These are phyloP conservation scores for Alosa sapidissima DNA, from an alignment of 2,797 vertebrate species.

Conservation along the genomic window DNA sequence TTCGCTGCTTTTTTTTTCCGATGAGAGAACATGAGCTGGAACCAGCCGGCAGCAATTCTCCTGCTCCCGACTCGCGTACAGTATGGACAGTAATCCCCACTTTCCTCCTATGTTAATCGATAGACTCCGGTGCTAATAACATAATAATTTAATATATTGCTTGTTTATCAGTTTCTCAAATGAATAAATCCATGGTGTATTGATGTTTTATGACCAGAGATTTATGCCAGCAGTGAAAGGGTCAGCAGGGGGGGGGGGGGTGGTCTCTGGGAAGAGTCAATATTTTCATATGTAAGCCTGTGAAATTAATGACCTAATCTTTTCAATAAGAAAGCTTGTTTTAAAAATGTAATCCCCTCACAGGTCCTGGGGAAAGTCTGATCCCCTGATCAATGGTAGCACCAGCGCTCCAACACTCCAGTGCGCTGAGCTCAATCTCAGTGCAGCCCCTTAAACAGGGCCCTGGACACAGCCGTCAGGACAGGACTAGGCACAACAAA, in stretches of 20 bases:
- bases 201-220: slow-evolving; percentile 63
- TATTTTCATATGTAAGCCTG: slow-evolving; percentile 78
- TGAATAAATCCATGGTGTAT: slow-evolving; percentile 68
- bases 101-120: slow-evolving; percentile 60
- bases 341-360: slow-evolving; percentile 71
- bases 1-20: not conserved
- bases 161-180: slow-evolving; percentile 69
- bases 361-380: slow-evolving; percentile 65
- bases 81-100: slow-evolving; percentile 15
- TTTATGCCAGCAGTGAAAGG: slow-evolving; percentile 64
- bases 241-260: slow-evolving; percentile 58
- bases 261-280: slow-evolving; percentile 77
- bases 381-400: slow-evolving; percentile 67
- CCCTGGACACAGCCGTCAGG: not conserved
- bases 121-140: slow-evolving; percentile 63
- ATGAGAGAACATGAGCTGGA: not conserved
- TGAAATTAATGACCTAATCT: slow-evolving; percentile 79
- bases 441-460: not conserved
- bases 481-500: not conserved
- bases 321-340: slow-evolving; percentile 73
- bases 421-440: not conserved
- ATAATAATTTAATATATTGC: slow-evolving; percentile 66
- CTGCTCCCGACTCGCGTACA: not conserved
- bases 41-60: not conserved
- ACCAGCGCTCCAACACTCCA: not conserved